phyloP scores from a whole-genome alignment of 2,888 invertebrate genomes.

The Apamea crenata region DNA sequence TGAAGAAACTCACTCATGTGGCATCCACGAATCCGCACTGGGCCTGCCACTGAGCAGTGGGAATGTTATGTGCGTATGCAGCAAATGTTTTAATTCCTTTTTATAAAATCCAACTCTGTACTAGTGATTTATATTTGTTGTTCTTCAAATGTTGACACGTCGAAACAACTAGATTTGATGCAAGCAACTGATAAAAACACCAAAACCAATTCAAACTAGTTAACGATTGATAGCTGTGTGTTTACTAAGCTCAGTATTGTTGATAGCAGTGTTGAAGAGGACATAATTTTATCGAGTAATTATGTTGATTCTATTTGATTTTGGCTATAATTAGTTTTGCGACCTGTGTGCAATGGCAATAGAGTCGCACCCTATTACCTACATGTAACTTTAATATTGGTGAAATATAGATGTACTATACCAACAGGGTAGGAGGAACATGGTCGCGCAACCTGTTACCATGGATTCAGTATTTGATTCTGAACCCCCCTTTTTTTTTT shows the following conservation, averaged over 20 bases:
- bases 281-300: constrained; percentile 19
- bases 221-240: constrained; percentile 9
- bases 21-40: no score
- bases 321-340: neutral
- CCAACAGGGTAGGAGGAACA: no score
- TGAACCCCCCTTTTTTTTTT: no score
- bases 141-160: neutral
- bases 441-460: no score
- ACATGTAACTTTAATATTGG: neutral
- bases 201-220: constrained; percentile 8
- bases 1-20: no score
- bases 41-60: no score
- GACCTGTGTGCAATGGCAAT: neutral
- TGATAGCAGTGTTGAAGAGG: neutral
- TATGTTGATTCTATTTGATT: constrained; percentile 20
- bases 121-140: neutral
- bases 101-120: neutral
- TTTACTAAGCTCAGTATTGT: constrained; percentile 8
- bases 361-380: neutral
- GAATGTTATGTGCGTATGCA: no score
- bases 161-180: neutral
- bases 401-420: neutral
- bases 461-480: no score
- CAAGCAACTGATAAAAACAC: constrained; percentile 13
- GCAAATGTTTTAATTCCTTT: neutral